These are phyloP conservation scores for Cheiracanthium punctorium DNA, from an alignment of 2,888 invertebrate genomes.

Conservation along the genomic window DNA sequence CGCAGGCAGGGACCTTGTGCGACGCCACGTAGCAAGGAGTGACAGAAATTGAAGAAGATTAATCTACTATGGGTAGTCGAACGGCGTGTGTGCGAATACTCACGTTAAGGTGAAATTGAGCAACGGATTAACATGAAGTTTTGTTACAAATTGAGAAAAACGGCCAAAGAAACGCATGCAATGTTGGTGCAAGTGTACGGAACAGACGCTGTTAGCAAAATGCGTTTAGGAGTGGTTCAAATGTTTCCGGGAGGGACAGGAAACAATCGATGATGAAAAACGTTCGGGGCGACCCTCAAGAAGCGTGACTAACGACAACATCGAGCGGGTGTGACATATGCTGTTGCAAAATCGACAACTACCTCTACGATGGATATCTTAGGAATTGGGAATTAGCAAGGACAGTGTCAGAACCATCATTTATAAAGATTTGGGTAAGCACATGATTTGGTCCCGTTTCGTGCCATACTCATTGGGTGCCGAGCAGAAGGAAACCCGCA, in stretches of 20 bases:
- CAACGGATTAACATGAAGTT: too few species aligned
- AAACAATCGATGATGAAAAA: not conserved
- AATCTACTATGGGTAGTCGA: not conserved
- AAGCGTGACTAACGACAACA: not conserved
- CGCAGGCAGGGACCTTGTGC: too few species aligned
- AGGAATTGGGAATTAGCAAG: conserved; percentile 3
- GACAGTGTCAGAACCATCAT: conserved; percentile 18
- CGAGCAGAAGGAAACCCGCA: conserved; percentile 20
- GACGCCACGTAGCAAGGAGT: too few species aligned
- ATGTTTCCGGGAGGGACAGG: conserved; percentile 12
- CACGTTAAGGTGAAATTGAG: too few species aligned
- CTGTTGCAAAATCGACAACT: not conserved
- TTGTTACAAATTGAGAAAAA: too few species aligned
- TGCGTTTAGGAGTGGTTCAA: conserved; percentile 19
- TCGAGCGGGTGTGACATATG: not conserved
- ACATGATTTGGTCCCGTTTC: conserved; percentile 12
- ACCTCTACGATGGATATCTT: not conserved
- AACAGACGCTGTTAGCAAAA: conserved; percentile 12
- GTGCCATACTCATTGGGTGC: not conserved
- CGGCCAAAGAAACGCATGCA: conserved; percentile 6
- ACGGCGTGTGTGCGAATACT: not conserved
- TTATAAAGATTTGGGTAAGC: not conserved
- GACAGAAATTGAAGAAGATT: not conserved
- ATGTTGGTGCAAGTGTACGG: conserved; percentile 40
- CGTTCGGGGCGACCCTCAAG: not conserved